Conservation (phyloP, 2,113 vertebrate genomes). For the Piaya cayana region DNA sequence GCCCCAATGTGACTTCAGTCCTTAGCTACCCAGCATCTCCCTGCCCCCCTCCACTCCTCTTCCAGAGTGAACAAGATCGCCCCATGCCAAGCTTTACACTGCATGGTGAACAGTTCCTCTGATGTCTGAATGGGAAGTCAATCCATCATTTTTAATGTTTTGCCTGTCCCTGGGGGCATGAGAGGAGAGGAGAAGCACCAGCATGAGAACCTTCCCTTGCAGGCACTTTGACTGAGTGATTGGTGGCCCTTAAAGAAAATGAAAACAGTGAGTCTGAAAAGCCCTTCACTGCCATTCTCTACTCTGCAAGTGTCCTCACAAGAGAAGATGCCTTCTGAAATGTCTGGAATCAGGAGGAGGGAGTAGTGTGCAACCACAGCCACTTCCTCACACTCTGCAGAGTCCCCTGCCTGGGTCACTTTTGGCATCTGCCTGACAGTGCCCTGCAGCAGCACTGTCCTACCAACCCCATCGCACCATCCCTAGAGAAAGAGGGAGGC, state of each 20-base stretch:
- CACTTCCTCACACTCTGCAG: not conserved
- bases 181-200: not conserved
- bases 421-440: rapidly evolving
- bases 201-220: not conserved
- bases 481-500: not conserved
- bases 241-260: not conserved
- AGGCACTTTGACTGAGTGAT: not conserved
- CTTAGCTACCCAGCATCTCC: rapidly evolving
- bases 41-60: not conserved
- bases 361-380: no score
- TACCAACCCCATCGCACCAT: rapidly evolving
- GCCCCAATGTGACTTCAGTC: no score
- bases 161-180: not conserved
- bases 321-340: not conserved
- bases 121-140: not conserved
- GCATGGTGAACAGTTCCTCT: not conserved
- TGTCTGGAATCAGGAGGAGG: not conserved
- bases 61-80: not conserved
- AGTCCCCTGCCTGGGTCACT: not conserved
- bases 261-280: not conserved
- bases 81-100: not conserved
- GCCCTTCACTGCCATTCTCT: not conserved
- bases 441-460: not conserved
- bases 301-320: rapidly evolving
- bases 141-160: conserved; percentile 41